Conservation (phyloP, 2,797 vertebrate genomes). For the Clarias laeviceps region DNA sequence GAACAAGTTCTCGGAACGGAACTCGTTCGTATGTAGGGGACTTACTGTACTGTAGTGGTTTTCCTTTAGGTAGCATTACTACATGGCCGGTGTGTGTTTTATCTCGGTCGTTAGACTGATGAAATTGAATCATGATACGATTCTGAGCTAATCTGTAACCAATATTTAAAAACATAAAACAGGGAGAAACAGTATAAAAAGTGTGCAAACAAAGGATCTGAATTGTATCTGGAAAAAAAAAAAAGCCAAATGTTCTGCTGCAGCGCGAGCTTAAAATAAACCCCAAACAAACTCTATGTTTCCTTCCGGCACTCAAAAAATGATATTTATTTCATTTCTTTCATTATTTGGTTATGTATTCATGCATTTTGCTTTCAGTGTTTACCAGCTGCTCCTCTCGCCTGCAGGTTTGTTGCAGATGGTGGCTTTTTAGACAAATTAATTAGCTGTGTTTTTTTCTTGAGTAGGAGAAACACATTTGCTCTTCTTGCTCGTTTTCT, state of each 20-base stretch:
- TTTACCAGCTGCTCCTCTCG: conserved; percentile 34
- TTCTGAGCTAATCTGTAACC: background rate
- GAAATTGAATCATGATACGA: background rate
- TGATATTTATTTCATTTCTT: conserved; percentile 12
- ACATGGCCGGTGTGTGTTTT: too few species aligned
- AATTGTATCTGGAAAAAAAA: background rate
- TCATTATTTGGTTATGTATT: background rate
- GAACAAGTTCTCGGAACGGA: too few species aligned
- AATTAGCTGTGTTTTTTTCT: conserved; percentile 41
- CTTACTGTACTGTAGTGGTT: too few species aligned
- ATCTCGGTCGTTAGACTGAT: too few species aligned
- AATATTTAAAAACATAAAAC: background rate
- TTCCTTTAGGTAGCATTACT: too few species aligned
- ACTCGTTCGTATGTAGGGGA: too few species aligned
- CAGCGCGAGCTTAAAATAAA: background rate
- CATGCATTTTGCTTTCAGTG: background rate
- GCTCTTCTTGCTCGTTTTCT: background rate
- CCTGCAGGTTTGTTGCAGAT: conserved; percentile 52
- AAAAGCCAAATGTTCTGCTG: background rate
- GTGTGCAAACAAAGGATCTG: background rate
- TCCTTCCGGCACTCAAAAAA: background rate
- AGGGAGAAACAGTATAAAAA: background rate
- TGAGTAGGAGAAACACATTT: conserved; percentile 14
- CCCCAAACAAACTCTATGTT: background rate
- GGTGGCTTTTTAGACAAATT: conserved; percentile 46